Evolutionary conservation across 2,888 invertebrate species (phyloP), one percentile per base, ranked within the genome.

Genomic region (Labia minor): DNA sequence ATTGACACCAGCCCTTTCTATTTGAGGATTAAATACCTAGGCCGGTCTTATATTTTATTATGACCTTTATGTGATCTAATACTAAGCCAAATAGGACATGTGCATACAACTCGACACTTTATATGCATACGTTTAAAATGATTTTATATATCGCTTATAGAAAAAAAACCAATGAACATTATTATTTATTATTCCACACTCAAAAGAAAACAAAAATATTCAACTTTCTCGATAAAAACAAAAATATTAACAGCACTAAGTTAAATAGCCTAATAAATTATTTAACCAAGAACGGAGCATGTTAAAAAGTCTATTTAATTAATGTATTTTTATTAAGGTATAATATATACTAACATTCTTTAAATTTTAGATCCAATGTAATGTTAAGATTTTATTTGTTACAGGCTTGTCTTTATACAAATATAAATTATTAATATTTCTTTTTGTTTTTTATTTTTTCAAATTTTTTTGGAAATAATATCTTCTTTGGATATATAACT

Each of bases 51-150:
- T n/a, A 49, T 49, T 49, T 49, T 49, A 49, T 49, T 49, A 49
- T 49, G 49, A 49, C 49, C 49, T 49, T 49, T 49, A 49, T 49
- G 49, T 49, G 49, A 49, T 49, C 49, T 49, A 49, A 49, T 49
- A 14, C 49, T 16, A 11, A 49, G 49, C 49, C 49, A 49, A 49
- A 49, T 49, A 49, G 49, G 49, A 49, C 49, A 49, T 49, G 16
- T n/a, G 49, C 49, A 49, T 2, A 49, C 49, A 49, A 49, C 4
- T 26, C 26, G 8, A 26, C 26, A 49, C 49, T 49, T 49, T 49
- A 49, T 49, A 49, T 49, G 49, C 49, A 49, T 49, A 49, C 49
- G 49, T 49, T 49, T n/a, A n/a, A 49, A 49, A 49, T 49, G 14
- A 49, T 49, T 49, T 49, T 49, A 49, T n/a, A n/a, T 49, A 16